Base-by-base conservation (phyloP, 2,113 vertebrate genomes). In the Hystrix brachyura region DNA sequence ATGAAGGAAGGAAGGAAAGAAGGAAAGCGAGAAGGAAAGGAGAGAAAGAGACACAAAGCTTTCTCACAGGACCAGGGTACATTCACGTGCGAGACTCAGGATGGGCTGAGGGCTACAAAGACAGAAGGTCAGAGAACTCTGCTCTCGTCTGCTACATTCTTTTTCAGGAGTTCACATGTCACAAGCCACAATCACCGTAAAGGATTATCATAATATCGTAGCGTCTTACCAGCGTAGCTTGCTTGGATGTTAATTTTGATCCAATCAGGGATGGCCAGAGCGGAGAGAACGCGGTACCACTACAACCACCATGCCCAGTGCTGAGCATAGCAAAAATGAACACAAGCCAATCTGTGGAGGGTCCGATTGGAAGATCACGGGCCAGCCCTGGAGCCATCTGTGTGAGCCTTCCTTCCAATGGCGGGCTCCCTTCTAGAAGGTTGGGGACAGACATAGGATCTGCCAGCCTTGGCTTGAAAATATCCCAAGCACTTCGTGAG, bases 171-270 rank as follows among this genome's bases (percentile, higher is more conserved):
- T 51, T 83, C 25, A 43, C 13, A 3, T 32, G 60, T 88, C 51
- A 59, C 5, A 80, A 48, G 51, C 87, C 87, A 79, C 13, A 76
- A 7, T 32, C 17, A 84, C 48, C 17, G 29, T 34, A 82, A 86
- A 27, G 90, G 74, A 60, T 25, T 90, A 27, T 46, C 14, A 51
- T 65, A n/a, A 46, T 80, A 55, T 69, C 43, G 46, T 72, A 57
- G 25, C 6, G 21, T 7, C 19, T 64, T 69, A 48, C 9, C 62
- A 80, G 8, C 43, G 38, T 23, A 93, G 7, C 29, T 81, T 72
- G 64, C 64, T 74, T n/a, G 25, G 29, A 29, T 57, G 5, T 60
- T 79, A 71, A n/a, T 84, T 96, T 96, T 91, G 82, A 29, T 19
- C 55, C 82, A 91, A 8, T 64, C 67, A 72, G 4, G 72, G 18